Percentiles rank a stretch among this genome's conserved stretches.
phyloP scores from a whole-genome alignment of 2,113 vertebrate species.

The Sclerurus mexicanus region DNA sequence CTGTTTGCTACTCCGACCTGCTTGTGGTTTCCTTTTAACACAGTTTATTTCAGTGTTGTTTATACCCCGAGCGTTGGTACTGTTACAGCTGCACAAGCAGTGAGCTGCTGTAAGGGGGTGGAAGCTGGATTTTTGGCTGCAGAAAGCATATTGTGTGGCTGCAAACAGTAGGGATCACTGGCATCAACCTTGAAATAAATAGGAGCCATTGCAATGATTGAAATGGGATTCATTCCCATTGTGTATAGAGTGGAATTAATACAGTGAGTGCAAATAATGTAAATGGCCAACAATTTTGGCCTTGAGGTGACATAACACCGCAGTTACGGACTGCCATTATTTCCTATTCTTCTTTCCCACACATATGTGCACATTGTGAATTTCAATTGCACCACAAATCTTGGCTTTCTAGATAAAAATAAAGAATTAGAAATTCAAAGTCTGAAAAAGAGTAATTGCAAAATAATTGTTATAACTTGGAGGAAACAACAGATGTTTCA shows the following conservation, averaged over 20 bases:
- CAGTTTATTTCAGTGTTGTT: background rate
- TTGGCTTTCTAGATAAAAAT: background rate
- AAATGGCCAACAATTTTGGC: background rate
- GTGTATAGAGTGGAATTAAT: background rate
- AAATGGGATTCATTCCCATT: background rate
- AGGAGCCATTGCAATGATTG: background rate
- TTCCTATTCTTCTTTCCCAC: background rate
- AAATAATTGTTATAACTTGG: conserved; percentile 22
- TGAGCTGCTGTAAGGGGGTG: accelerated
- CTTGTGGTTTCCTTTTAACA: background rate
- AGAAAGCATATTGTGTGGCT: background rate
- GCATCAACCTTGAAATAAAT: conserved; percentile 1
- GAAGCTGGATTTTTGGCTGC: background rate
- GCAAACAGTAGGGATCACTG: background rate
- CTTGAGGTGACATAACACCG: background rate
- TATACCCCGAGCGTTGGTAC: accelerated
- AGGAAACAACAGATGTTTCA: conserved; percentile 55
- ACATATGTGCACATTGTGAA: background rate
- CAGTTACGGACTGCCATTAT: background rate
- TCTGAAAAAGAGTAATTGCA: conserved; percentile 3
- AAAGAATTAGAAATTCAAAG: background rate
- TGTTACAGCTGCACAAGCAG: background rate
- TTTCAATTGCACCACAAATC: background rate
- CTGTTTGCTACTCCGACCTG: background rate
- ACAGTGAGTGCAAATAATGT: background rate